These are phyloP conservation scores for Copsychus sechellarum DNA, from an alignment of 2,113 vertebrate species.

Conservation along the genomic window DNA sequence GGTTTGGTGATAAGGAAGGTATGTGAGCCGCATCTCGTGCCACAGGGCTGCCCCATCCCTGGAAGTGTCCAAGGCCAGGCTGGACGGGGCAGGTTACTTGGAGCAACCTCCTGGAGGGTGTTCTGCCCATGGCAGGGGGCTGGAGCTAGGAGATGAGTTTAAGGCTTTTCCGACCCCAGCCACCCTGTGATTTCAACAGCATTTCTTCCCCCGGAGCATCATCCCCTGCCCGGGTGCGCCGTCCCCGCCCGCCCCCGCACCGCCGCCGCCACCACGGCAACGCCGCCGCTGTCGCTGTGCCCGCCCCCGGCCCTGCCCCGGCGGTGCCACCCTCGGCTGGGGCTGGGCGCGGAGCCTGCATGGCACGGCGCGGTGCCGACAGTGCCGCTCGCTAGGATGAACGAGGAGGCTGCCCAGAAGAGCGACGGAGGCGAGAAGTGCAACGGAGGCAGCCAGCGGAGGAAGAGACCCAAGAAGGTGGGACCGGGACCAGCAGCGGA, in stretches of 20 bases:
- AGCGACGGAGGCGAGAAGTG: constrained; percentile 88
- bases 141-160: not conserved
- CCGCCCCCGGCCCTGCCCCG: constrained; percentile 32
- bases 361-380: constrained; percentile 28
- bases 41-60: not conserved
- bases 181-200: rapidly evolving
- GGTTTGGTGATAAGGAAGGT: not conserved
- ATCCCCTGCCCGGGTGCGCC: not conserved
- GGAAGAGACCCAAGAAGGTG: constrained; percentile 94
- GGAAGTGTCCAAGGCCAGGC: not conserved
- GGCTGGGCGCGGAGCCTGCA: constrained; percentile 30
- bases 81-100: not conserved
- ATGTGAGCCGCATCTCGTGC: not conserved
- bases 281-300: constrained; percentile 68
- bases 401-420: constrained; percentile 82
- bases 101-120: not conserved
- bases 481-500: not conserved
- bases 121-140: not conserved
- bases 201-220: not conserved
- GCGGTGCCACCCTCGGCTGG: not conserved
- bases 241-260: not conserved
- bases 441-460: constrained; percentile 84
- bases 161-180: not conserved
- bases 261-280: constrained; percentile 85
- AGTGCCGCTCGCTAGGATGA: constrained; percentile 66